phyloP scores from a whole-genome alignment of 2,888 invertebrate genomes.

The Eilema caniola region DNA sequence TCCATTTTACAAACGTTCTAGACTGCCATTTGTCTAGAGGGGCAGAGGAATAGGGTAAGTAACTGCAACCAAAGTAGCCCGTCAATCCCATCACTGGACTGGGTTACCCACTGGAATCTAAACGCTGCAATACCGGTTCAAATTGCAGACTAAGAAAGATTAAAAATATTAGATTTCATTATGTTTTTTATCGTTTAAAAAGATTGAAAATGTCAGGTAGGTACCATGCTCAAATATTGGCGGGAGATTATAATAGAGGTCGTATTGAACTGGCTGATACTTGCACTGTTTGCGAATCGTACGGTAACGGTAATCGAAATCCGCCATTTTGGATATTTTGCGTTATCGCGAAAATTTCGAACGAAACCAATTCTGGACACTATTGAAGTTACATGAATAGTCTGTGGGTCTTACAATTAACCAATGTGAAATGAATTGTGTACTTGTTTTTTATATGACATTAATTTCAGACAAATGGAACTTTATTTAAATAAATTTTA shows the following conservation, averaged over 20 bases:
- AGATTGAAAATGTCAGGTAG: background rate
- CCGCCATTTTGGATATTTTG: constrained; percentile 26
- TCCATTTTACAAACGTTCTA: no score
- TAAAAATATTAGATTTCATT: background rate
- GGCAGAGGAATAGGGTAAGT: no score
- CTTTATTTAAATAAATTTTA: background rate
- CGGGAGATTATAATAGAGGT: constrained; percentile 9
- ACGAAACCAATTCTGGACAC: constrained; percentile 25
- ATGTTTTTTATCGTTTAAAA: background rate
- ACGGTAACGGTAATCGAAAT: constrained; percentile 33
- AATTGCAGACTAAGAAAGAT: no score
- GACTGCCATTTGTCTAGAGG: no score
- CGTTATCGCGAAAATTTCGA: constrained; percentile 20
- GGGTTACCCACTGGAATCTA: no score
- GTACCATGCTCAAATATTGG: constrained; percentile 11
- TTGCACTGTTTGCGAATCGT: constrained; percentile 27
- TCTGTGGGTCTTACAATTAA: constrained; percentile 13
- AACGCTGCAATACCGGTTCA: no score
- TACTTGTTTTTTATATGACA: constrained; percentile 4
- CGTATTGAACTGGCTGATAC: constrained; percentile 24
- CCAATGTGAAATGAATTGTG: background rate
- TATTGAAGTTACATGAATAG: constrained; percentile 23
- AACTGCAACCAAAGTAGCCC: no score
- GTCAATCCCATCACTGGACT: no score
- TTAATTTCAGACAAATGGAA: constrained; percentile 6